A percentile compares a stretch with the other conserved stretches of the same genome.
phyloP scores from a whole-genome alignment of 2,888 invertebrate genomes.

The Drosophila multiciliata region DNA sequence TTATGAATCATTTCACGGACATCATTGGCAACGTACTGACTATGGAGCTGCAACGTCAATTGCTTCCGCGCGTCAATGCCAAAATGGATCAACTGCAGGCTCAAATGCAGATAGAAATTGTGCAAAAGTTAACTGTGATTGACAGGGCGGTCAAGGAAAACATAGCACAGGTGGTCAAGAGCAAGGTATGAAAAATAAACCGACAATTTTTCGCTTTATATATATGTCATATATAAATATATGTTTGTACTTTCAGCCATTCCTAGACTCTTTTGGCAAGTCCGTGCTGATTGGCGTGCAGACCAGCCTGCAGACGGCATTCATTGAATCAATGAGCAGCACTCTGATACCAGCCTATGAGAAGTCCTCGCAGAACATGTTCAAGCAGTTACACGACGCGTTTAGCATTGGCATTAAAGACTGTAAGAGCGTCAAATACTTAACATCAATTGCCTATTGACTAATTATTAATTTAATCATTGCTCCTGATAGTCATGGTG shows the following conservation, averaged over 20 bases:
- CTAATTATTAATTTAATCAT: conserved; percentile 20
- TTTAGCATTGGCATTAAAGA: conserved; percentile 96
- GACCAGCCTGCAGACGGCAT: conserved; percentile 90
- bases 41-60: conserved; percentile 86
- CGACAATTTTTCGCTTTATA: neutral
- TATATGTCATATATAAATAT: neutral
- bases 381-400: conserved; percentile 94
- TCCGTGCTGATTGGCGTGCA: conserved; percentile 90
- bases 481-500: conserved; percentile 84
- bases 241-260: conserved; percentile 86
- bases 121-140: conserved; percentile 89
- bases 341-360: conserved; percentile 94
- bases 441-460: neutral
- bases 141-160: conserved; percentile 92
- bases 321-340: conserved; percentile 91
- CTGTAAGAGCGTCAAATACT: conserved; percentile 86
- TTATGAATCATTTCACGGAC: conserved; percentile 86
- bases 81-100: conserved; percentile 85
- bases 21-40: conserved; percentile 87
- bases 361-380: conserved; percentile 93
- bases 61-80: conserved; percentile 87
- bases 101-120: conserved; percentile 90
- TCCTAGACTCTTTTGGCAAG: conserved; percentile 90
- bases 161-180: conserved; percentile 91
- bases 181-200: conserved; percentile 87